Conservation (phyloP, 2,888 invertebrate genomes). For the Hermaeophaga mercurialis region DNA sequence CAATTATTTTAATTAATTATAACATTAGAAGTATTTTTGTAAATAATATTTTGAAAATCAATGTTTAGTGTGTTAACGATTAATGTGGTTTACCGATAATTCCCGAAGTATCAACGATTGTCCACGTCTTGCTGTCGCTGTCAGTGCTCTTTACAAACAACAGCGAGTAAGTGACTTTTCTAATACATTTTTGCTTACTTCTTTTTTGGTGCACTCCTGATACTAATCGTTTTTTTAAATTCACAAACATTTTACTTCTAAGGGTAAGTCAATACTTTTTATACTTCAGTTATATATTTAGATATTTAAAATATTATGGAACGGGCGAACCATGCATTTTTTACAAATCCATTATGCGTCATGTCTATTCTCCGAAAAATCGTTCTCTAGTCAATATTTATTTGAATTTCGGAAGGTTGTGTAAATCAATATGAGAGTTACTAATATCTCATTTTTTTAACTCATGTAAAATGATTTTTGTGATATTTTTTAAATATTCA, state of each 20-base stretch:
- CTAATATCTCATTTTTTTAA: no score
- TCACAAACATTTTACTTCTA: constrained; percentile 17
- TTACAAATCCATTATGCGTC: constrained; percentile 34
- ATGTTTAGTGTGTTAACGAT: constrained; percentile 18
- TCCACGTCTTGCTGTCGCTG: constrained; percentile 31
- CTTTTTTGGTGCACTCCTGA: constrained; percentile 24
- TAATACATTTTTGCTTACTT: constrained; percentile 34
- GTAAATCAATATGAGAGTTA: no score
- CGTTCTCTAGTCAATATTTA: constrained; percentile 4
- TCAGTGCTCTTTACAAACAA: constrained; percentile 57
- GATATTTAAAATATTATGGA: constrained; percentile 5
- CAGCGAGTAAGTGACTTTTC: constrained; percentile 61
- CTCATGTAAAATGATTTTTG: no score
- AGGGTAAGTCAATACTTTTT: constrained; percentile 15
- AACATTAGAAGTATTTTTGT: background rate
- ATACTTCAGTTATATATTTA: constrained; percentile 9
- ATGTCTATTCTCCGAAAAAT: constrained; percentile 29
- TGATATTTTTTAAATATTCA: no score
- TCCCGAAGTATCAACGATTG: constrained; percentile 21
- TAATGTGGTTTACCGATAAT: constrained; percentile 9
- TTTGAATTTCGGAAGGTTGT: no score
- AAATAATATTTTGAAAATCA: constrained; percentile 4
- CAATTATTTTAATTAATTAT: no score
- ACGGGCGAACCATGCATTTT: constrained; percentile 22
- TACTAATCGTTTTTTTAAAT: constrained; percentile 18